Conservation (phyloP, 1,140 invertebrate genomes). For the Neodiprion virginianus region DNA sequence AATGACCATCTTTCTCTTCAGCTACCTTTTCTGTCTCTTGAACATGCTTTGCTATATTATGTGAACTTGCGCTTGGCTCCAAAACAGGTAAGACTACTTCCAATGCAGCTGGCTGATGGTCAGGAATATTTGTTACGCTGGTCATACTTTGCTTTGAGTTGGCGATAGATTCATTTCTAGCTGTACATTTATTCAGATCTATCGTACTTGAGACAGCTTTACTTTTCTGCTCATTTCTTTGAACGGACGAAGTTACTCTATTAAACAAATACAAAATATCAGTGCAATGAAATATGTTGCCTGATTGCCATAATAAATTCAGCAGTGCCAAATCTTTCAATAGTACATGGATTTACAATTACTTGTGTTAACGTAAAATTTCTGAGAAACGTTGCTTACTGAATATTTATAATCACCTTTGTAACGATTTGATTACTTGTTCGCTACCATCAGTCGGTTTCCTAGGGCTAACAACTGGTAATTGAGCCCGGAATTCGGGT, state of each 20-base stretch:
- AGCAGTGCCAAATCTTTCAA: neutral
- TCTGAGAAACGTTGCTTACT: conserved; percentile 11
- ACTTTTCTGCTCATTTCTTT: conserved; percentile 20
- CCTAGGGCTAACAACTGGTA: conserved; percentile 73
- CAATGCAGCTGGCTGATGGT: conserved; percentile 60
- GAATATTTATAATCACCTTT: conserved; percentile 40
- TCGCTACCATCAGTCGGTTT: conserved; percentile 58
- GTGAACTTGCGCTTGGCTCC: conserved; percentile 44
- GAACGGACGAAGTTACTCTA: conserved; percentile 30
- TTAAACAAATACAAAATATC: conserved; percentile 10
- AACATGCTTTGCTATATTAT: conserved; percentile 41
- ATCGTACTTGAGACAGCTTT: conserved; percentile 4
- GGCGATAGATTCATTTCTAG: conserved; percentile 29
- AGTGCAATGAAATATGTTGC: conserved; percentile 23
- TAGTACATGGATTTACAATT: conserved; percentile 12
- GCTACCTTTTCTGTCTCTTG: conserved; percentile 36
- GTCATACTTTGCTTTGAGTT: conserved; percentile 31
- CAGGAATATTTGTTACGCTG: conserved; percentile 49
- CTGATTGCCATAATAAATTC: conserved; percentile 20
- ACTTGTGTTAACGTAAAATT: conserved; percentile 7
- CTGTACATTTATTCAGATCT: conserved; percentile 24
- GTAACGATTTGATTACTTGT: conserved; percentile 54
- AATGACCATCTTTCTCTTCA: conserved; percentile 72
- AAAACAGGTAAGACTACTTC: conserved; percentile 60
- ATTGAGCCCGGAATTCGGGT: conserved; percentile 84